These are phyloP conservation scores for Eumacrocentrus americanus DNA, from an alignment of 2,888 invertebrate species.

Conservation along the genomic window DNA sequence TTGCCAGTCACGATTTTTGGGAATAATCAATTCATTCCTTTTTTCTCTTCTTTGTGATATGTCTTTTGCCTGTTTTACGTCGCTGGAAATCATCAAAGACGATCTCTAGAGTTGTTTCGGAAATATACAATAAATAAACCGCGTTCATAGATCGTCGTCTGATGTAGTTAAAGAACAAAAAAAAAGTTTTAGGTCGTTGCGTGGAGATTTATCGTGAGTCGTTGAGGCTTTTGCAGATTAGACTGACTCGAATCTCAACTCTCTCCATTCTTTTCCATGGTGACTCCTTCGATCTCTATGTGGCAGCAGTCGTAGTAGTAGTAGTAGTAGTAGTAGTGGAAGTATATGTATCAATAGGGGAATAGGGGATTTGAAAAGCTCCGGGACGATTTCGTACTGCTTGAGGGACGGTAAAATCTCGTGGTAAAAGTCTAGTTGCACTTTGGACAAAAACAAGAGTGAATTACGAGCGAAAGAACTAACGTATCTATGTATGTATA, in stretches of 20 bases:
- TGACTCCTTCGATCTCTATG: neutral
- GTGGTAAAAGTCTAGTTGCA: conserved; percentile 51
- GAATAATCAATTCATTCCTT: neutral
- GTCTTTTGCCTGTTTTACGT: neutral
- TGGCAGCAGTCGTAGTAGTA: neutral
- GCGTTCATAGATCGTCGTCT: neutral
- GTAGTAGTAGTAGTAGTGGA: no score
- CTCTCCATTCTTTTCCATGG: neutral
- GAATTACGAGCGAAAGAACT: conserved; percentile 58
- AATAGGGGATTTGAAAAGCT: conserved; percentile 19
- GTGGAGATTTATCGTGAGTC: conserved; percentile 45
- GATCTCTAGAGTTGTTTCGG: neutral
- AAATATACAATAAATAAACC: neutral
- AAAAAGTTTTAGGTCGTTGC: conserved; percentile 32
- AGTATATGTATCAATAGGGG: neutral
- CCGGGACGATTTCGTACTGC: conserved; percentile 4
- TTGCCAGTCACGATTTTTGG: neutral
- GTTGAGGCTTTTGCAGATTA: conserved; percentile 23
- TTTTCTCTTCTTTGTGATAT: neutral
- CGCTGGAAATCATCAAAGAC: neutral
- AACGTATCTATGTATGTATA: conserved; percentile 10
- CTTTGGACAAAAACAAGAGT: conserved; percentile 54
- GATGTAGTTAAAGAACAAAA: neutral
- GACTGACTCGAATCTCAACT: conserved; percentile 10
- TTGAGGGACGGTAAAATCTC: no score